phyloP scores from a whole-genome alignment of 2,113 vertebrate genomes.

The Myrmecobius fasciatus region DNA sequence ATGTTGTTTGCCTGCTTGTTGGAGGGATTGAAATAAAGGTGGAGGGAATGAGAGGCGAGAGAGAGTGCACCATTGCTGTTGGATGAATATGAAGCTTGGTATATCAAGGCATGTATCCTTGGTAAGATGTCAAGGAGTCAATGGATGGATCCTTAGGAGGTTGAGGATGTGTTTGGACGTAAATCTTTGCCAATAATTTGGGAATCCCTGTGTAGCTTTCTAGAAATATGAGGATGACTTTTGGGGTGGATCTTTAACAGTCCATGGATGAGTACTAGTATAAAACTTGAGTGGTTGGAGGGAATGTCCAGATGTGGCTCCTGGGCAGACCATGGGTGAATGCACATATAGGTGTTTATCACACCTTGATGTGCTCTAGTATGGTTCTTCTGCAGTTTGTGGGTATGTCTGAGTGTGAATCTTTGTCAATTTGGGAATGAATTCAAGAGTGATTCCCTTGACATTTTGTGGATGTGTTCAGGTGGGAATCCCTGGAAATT shows the following conservation, averaged over 20 bases:
- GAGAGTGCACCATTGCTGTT: background rate
- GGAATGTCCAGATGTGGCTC: background rate
- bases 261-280: background rate
- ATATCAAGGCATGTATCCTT: background rate
- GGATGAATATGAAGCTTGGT: background rate
- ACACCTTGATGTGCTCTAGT: background rate
- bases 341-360: background rate
- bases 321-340: background rate
- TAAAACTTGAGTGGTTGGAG: background rate
- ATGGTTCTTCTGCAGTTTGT: background rate
- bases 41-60: background rate
- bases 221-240: background rate
- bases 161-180: background rate
- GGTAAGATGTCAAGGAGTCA: background rate
- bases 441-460: background rate
- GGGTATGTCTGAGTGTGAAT: background rate
- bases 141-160: background rate
- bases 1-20: constrained; percentile 9
- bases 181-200: background rate
- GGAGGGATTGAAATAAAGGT: background rate
- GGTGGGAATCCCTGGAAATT: background rate
- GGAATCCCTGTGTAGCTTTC: background rate
- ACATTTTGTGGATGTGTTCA: background rate
- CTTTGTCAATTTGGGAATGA: background rate
- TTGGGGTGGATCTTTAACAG: background rate